Percentiles rank a stretch among this genome's conserved stretches.
These are phyloP conservation scores for Bucorvus abyssinicus DNA, from an alignment of 2,797 vertebrate species.

Conservation along the genomic window DNA sequence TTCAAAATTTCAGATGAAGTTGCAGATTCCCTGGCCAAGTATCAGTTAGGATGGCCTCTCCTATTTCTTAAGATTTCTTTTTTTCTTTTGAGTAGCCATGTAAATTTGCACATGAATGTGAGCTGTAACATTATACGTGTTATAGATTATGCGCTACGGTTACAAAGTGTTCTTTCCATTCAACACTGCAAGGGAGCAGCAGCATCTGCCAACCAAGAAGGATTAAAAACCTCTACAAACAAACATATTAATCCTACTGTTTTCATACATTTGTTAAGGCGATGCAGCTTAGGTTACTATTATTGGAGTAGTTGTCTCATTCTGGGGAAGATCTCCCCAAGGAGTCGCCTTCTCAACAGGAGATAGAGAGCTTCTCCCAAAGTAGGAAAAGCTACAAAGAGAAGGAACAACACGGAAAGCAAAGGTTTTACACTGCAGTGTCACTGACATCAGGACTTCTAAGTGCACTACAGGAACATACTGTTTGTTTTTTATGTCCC, in stretches of 20 bases:
- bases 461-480: background rate
- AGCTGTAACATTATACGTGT: background rate
- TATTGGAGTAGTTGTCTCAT: background rate
- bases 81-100: background rate
- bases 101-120: background rate
- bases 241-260: constrained; percentile 39
- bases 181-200: background rate
- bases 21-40: background rate
- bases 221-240: constrained; percentile 14
- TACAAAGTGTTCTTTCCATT: background rate
- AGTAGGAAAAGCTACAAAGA: background rate
- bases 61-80: background rate
- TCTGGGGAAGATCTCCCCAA: background rate
- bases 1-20: background rate
- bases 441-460: background rate
- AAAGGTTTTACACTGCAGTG: background rate
- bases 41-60: background rate
- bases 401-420: background rate
- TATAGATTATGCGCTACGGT: background rate
- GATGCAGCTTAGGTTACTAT: background rate
- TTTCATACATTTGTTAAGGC: constrained; percentile 5
- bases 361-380: background rate
- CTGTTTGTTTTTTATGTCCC: constrained; percentile 4
- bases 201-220: constrained; percentile 11
- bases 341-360: background rate